Base-by-base conservation (phyloP, 2,113 vertebrate species). In the Accipiter cooperii region DNA sequence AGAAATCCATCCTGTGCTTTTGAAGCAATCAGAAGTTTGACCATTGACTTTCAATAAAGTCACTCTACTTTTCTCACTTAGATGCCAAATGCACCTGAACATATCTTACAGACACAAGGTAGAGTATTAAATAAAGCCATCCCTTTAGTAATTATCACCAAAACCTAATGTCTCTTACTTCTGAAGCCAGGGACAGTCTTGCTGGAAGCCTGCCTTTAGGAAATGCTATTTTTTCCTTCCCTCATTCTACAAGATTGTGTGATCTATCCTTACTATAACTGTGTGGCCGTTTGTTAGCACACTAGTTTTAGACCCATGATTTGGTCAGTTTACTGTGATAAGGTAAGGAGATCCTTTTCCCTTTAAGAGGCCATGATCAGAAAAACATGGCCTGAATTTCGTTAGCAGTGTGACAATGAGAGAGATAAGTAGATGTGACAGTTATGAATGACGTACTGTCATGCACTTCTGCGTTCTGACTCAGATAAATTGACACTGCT, bases 371-470 rank as follows among this genome's bases (percentile, higher is more conserved):
- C 96, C 88, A 16, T 9, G 94, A 96, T 97, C 57, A 36, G 77
- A 79, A 97, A 89, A 96, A 93, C 97, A 97, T 96, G 98, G 98
- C 98, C 98, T 98, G 98, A 97, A 98, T 99, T 98, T 97, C 94
- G 95, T 98, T 98, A 97, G 97, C 97, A 75, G 98, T 94, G 98
- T 98, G 98, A 98, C 98, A 99, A 97, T 99, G 98, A 98, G 98
- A 94, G 98, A 98, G 98, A 98, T 99, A 99, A 99, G 98, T 98
- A 98, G 97, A 99, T 99, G 98, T 99, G 99, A 99, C 99, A 98
- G 98, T 98, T 98, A 98, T 99, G 99, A 99, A 98, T 98, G 98
- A 99, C 98, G 98, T 98, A 98, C 98, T 98, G 99, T 98, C 98
- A 98, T 94, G 95, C 98, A 98, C 98, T 98, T 97, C 93, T 87